Conservation (phyloP, 2,888 invertebrate species). For the Tinea pellionella region DNA sequence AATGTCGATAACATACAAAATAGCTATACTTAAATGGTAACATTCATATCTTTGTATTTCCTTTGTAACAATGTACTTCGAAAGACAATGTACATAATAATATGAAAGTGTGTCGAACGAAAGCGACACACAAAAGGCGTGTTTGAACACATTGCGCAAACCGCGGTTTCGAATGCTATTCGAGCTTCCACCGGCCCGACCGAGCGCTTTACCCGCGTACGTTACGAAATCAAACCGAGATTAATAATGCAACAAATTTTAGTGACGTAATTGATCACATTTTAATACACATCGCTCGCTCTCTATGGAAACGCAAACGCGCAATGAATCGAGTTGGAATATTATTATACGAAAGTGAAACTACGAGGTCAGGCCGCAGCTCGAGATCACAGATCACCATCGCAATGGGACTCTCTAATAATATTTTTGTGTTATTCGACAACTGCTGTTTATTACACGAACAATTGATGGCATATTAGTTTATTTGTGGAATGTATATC, state of each 20-base stretch:
- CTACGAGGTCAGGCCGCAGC: not conserved
- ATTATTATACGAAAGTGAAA: too few relatives aligned
- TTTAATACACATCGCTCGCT: not conserved
- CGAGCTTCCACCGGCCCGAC: not conserved
- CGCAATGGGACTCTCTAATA: too few relatives aligned
- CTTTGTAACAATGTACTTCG: not conserved
- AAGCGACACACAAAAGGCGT: constrained; percentile 3
- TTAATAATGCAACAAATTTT: not conserved
- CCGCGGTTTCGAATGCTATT: not conserved
- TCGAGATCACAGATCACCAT: not conserved
- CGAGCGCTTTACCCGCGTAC: not conserved
- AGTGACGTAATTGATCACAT: not conserved
- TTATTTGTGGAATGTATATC: too few relatives aligned
- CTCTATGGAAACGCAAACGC: not conserved
- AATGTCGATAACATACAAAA: not conserved
- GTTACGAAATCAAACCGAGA: not conserved
- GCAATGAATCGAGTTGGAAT: constrained; percentile 2
- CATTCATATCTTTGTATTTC: not conserved
- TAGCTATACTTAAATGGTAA: not conserved
- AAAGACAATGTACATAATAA: not conserved
- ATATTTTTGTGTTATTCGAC: too few relatives aligned
- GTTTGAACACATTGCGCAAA: not conserved
- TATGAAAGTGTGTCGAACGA: not conserved
- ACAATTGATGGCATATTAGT: too few relatives aligned
- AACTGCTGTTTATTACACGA: too few relatives aligned